These are phyloP conservation scores for Nicator chloris DNA, from an alignment of 2,113 vertebrate species.

Conservation along the genomic window DNA sequence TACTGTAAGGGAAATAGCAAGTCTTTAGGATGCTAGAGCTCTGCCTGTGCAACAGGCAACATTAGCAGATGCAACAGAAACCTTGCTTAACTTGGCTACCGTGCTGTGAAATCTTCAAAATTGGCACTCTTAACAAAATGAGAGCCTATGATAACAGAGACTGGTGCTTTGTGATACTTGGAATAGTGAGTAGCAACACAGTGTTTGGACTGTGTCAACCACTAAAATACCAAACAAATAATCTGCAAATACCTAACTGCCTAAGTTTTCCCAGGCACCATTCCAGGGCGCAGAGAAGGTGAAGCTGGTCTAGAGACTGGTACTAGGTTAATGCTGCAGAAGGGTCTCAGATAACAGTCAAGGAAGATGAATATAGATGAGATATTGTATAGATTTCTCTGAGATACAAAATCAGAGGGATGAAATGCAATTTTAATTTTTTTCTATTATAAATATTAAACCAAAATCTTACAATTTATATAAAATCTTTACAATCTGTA, in stretches of 20 bases:
- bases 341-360: neutral
- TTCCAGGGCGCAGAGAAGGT: neutral
- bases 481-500: conserved; percentile 74
- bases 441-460: conserved; percentile 75
- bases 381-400: neutral
- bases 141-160: neutral
- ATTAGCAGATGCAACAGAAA: neutral
- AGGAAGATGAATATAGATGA: neutral
- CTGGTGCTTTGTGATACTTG: neutral
- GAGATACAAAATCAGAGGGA: neutral
- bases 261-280: neutral
- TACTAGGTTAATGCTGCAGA: neutral
- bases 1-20: neutral
- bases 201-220: neutral
- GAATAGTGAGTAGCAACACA: neutral
- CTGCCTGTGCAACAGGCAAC: neutral
- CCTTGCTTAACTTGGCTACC: neutral
- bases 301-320: neutral
- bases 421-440: conserved; percentile 21
- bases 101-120: neutral
- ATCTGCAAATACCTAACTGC: neutral
- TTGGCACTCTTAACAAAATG: neutral
- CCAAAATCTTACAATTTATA: conserved; percentile 60
- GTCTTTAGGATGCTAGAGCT: neutral
- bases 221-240: neutral